Evolutionary conservation across 2,113 vertebrate genomes (phyloP).

Genomic region (Sardina pilchardus): DNA sequence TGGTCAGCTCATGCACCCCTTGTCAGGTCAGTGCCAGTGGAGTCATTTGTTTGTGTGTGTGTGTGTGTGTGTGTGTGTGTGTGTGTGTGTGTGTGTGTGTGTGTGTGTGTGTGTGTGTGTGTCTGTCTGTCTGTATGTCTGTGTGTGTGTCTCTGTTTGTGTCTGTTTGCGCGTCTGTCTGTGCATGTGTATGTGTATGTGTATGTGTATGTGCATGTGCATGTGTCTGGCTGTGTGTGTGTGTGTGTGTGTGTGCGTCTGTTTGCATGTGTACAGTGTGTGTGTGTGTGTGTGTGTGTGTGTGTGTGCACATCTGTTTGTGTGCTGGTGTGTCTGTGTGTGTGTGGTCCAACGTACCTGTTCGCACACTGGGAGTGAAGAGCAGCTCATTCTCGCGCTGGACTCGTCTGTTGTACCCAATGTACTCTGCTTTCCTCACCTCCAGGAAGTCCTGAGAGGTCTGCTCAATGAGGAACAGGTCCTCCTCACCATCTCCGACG

Average conservation of each 20-base stretch:
- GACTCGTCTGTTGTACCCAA: conserved; percentile 67
- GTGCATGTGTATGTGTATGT: background rate
- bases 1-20: background rate
- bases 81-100: conserved; percentile 3
- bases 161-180: background rate
- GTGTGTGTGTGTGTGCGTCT: conserved; percentile 13
- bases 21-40: background rate
- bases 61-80: conserved; percentile 9
- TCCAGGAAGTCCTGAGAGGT: conserved; percentile 77
- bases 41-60: background rate
- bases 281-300: conserved; percentile 13
- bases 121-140: background rate
- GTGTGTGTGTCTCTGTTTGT: conserved; percentile 15
- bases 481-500: conserved; percentile 67
- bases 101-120: background rate
- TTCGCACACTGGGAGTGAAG: conserved; percentile 78
- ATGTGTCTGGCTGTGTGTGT: conserved; percentile 10
- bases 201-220: conserved; percentile 1
- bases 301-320: too few species aligned
- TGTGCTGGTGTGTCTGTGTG: too few species aligned
- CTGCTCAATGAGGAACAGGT: conserved; percentile 75
- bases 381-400: conserved; percentile 76
- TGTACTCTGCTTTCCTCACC: conserved; percentile 75
- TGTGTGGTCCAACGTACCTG: conserved; percentile 69
- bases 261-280: too few species aligned